Evolutionary conservation across 2,113 vertebrate genomes (phyloP).

Genomic region (Trichomycterus rosablanca): DNA sequence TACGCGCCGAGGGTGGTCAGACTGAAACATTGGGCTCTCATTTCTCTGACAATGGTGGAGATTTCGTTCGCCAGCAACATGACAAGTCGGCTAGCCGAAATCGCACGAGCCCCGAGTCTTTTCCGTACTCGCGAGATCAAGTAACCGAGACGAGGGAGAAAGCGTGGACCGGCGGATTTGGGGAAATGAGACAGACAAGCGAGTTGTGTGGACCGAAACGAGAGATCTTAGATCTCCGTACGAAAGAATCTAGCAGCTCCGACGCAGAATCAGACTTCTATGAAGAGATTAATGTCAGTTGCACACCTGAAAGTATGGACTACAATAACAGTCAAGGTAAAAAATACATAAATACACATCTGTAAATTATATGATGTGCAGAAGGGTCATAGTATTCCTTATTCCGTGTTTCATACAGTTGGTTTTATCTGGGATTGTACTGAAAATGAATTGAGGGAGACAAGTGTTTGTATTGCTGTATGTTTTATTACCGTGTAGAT

Average conservation of each 20-base stretch:
- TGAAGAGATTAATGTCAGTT: conserved; percentile 98
- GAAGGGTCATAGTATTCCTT: too few relatives aligned
- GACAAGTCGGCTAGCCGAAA: conserved; percentile 74
- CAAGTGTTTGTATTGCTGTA: too few relatives aligned
- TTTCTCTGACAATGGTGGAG: conserved; percentile 76
- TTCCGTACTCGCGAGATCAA: conserved; percentile 73
- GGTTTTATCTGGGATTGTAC: too few relatives aligned
- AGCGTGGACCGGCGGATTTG: conserved; percentile 71
- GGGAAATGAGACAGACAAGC: conserved; percentile 71
- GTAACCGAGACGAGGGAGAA: conserved; percentile 64
- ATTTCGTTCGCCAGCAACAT: conserved; percentile 64
- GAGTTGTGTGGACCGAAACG: conserved; percentile 64
- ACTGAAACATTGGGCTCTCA: conserved; percentile 76
- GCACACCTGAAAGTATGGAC: conserved; percentile 92
- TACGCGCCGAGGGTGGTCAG: conserved; percentile 84
- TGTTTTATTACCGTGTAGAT: too few relatives aligned
- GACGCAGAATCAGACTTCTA: conserved; percentile 98
- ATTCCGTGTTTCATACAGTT: too few relatives aligned
- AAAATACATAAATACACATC: conserved; percentile 7
- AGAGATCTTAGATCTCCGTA: conserved; percentile 65
- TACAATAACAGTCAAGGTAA: conserved; percentile 89
- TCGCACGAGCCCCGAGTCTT: conserved; percentile 77
- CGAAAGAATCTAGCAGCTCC: conserved; percentile 88
- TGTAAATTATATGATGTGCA: too few relatives aligned
- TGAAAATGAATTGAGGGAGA: too few relatives aligned